Evolutionary conservation across 2,113 vertebrate species (phyloP).

Genomic region (Platysternon megacephalum): DNA sequence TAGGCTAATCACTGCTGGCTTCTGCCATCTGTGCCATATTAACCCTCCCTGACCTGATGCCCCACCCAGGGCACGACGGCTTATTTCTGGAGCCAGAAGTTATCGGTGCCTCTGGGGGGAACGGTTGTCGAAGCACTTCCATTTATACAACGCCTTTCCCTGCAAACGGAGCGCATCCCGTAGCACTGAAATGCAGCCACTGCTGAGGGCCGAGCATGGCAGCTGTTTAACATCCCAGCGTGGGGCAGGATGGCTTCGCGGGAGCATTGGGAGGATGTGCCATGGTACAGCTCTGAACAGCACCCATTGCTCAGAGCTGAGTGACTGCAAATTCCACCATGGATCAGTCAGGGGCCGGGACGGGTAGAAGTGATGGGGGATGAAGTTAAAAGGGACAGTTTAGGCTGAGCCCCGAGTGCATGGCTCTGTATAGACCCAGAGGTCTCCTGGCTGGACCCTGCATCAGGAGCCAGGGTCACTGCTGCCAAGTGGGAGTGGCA

Average conservation of each 20-base stretch:
- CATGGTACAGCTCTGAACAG: background rate
- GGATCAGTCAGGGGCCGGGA: rapidly evolving
- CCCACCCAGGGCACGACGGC: background rate
- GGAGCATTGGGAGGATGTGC: too few relatives aligned
- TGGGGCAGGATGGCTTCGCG: background rate
- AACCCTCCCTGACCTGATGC: background rate
- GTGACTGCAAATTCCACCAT: background rate
- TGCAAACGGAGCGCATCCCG: background rate
- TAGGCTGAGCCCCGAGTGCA: rapidly evolving
- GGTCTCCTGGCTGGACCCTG: too few relatives aligned
- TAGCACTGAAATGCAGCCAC: background rate
- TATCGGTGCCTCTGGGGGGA: background rate
- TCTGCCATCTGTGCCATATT: background rate
- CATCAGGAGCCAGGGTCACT: too few relatives aligned
- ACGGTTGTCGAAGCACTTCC: background rate
- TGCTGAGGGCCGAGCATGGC: background rate
- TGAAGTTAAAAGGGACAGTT: background rate
- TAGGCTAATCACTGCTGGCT: background rate
- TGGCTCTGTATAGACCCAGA: too few relatives aligned
- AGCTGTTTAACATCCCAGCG: background rate
- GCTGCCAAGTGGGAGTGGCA: too few relatives aligned
- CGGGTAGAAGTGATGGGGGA: background rate
- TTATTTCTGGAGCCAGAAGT: background rate
- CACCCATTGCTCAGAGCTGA: background rate
- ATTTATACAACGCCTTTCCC: background rate